Evolutionary conservation across 1,140 invertebrate species (phyloP), one percentile per base, ranked within the genome.

Genomic region (Campoletis sonorensis): DNA sequence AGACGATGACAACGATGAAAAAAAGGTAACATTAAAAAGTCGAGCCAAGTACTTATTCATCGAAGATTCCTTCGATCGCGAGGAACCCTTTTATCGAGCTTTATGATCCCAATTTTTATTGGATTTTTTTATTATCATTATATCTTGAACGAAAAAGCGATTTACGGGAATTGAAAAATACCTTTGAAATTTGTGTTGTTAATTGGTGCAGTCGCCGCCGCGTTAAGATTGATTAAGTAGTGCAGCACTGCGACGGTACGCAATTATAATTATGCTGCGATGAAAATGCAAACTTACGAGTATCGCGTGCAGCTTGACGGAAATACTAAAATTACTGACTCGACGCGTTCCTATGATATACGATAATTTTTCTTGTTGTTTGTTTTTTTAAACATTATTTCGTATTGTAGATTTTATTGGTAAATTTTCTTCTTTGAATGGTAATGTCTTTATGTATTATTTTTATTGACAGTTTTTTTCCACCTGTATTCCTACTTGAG

Each of bases 91-190:
- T n/a, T 37, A 33, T n/a, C 67, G 3, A 4, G 30, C 11, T 33
- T n/a, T 64, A 70, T 70, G 30, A 30, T 15, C n/a, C n/a, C 67
- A 70, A 70, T 13, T 37, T 70, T 10, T 11, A 45, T 45, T 70
- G 37, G 15, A 18, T 70, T 33, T 30, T 61, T 21, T n/a, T 10
- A 61, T 21, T 61, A 30, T 30, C 27, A 10, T n/a, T 13, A 27
- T 67, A 33, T 30, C 23, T 18, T 15, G 13, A 3, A 5, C 15
- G 33, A 33, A 70, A 33, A 16, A 33, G 16, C 2, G 23, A 70
- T 18, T n/a, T n/a, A n/a, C n/a, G 11, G 18, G 26, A 70, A 33
- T 70, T 8, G 33, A 5, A 33, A 1, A 70, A 70, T 70, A n/a
- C 30, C 67, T 27, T 33, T n/a, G 30, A n/a, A 33, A 70, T 18